Conservation (phyloP, 2,797 vertebrate species). For the Aulostomus chinensis region DNA sequence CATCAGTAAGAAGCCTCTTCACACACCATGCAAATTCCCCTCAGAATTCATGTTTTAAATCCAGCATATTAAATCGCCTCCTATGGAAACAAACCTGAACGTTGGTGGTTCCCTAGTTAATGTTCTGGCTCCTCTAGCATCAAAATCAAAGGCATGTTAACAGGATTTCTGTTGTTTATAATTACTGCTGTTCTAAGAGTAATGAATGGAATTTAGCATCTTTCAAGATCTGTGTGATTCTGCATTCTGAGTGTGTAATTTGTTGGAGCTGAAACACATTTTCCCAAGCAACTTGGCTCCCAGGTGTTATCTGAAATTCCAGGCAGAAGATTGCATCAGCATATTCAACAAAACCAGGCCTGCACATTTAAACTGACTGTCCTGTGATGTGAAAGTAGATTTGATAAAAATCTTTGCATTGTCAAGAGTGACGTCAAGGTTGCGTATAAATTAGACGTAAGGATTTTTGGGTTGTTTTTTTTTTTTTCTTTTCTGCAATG, state of each 20-base stretch:
- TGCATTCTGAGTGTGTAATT: slow-evolving; percentile 18
- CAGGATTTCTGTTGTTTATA: neutral
- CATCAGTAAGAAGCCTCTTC: slow-evolving; percentile 39
- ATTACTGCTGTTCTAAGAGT: slow-evolving; percentile 9
- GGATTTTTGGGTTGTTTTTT: too few species aligned
- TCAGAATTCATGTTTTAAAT: slow-evolving; percentile 25
- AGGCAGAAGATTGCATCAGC: slow-evolving; percentile 61
- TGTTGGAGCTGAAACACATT: slow-evolving; percentile 41
- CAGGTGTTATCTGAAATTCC: slow-evolving; percentile 46
- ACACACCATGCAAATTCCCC: slow-evolving; percentile 39
- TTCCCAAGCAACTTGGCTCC: slow-evolving; percentile 24
- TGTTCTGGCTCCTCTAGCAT: neutral
- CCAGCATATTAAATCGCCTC: slow-evolving; percentile 21
- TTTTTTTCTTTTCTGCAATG: slow-evolving; percentile 1
- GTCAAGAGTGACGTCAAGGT: slow-evolving; percentile 14
- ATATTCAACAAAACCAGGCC: slow-evolving; percentile 44
- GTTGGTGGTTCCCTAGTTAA: neutral
- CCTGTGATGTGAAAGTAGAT: slow-evolving; percentile 26
- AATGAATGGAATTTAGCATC: slow-evolving; percentile 16
- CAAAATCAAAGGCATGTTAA: slow-evolving; percentile 7
- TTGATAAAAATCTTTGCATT: slow-evolving; percentile 21
- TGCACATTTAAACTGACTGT: slow-evolving; percentile 20
- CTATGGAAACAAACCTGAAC: too few species aligned
- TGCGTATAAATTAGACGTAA: neutral
- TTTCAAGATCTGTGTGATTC: slow-evolving; percentile 19